A percentile compares a stretch with the other conserved stretches of the same genome.
Conservation (phyloP, 2,113 vertebrate genomes). For the Passer domesticus region DNA sequence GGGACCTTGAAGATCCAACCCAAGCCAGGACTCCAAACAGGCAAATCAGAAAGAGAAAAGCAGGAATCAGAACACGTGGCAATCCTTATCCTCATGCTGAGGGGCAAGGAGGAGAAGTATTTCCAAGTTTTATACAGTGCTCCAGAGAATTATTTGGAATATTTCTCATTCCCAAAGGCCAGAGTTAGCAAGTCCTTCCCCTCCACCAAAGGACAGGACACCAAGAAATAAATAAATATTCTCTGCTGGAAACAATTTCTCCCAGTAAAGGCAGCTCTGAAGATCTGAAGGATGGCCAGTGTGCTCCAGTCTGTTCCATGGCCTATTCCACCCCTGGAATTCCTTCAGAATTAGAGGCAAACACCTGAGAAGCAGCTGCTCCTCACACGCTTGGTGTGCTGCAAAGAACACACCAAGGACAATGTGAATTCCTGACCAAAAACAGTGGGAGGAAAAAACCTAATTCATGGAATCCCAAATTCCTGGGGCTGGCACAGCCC, state of each 20-base stretch:
- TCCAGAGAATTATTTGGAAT: not conserved
- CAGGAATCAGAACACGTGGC: not conserved
- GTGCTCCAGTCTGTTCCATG: not conserved
- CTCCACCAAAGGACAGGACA: not conserved
- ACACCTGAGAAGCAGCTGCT: not conserved
- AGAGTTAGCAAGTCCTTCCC: not conserved
- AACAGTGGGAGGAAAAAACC: rapidly evolving
- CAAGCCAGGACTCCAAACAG: not conserved
- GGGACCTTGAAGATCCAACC: not conserved
- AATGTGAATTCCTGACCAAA: not conserved
- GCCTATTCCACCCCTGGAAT: not conserved
- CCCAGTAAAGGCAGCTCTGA: not conserved
- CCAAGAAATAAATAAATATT: not conserved
- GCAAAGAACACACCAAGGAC: not conserved
- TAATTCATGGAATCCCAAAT: rapidly evolving
- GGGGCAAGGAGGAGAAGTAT: not conserved
- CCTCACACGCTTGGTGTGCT: not conserved
- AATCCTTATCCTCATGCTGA: not conserved
- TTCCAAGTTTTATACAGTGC: not conserved
- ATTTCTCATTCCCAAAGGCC: not conserved
- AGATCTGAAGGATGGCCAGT: not conserved
- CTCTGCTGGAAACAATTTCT: not conserved
- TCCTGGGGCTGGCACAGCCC: not conserved
- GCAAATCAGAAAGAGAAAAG: not conserved
- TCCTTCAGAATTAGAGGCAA: not conserved